phyloP scores from a whole-genome alignment of 1,140 invertebrate genomes.

The Solenopsis invicta region DNA sequence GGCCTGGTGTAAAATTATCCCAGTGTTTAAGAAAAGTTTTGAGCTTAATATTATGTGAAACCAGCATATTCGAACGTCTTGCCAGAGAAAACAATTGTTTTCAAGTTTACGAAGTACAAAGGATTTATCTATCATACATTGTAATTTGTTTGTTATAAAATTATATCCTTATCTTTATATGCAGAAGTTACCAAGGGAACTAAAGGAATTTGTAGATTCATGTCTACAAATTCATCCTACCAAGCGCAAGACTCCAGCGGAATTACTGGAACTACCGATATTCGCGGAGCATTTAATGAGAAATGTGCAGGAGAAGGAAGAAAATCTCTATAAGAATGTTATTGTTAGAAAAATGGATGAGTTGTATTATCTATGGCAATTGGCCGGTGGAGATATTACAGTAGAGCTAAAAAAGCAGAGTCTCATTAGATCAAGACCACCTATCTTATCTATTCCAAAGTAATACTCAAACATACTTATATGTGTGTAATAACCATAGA shows the following conservation, averaged over 20 bases:
- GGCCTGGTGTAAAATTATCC: conserved; percentile 91
- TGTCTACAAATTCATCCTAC: conserved; percentile 91
- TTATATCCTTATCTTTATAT: conserved; percentile 51
- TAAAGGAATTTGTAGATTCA: conserved; percentile 90
- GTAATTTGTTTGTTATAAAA: conserved; percentile 38
- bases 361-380: conserved; percentile 97
- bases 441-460: conserved; percentile 93
- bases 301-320: conserved; percentile 78
- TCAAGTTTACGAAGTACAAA: conserved; percentile 89
- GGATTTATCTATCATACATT: conserved; percentile 8
- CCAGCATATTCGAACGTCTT: conserved; percentile 91
- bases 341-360: conserved; percentile 91
- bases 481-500: conserved; percentile 1
- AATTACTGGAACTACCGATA: conserved; percentile 87
- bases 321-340: conserved; percentile 85
- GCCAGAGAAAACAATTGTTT: conserved; percentile 92
- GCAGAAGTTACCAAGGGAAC: conserved; percentile 88
- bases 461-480: conserved; percentile 80
- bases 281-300: conserved; percentile 84
- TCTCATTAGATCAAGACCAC: conserved; percentile 93
- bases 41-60: conserved; percentile 89
- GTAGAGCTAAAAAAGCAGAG: conserved; percentile 96
- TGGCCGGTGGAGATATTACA: conserved; percentile 97
- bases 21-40: conserved; percentile 92
- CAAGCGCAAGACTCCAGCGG: conserved; percentile 89